These are phyloP conservation scores for Venustoraphidia nigricollis DNA, from an alignment of 2,888 invertebrate species.

Conservation along the genomic window DNA sequence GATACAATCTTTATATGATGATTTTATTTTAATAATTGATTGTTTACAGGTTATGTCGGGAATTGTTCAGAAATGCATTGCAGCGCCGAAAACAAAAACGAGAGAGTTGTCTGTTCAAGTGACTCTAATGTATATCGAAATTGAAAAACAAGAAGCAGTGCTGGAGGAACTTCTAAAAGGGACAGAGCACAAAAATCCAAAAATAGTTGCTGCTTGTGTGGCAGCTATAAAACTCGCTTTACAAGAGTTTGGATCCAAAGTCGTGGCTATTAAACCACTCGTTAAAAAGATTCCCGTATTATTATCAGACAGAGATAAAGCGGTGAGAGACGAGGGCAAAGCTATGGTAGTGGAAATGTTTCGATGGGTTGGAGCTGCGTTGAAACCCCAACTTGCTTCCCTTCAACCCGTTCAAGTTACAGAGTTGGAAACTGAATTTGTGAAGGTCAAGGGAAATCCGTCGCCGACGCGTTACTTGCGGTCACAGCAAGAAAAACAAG, in stretches of 20 bases:
- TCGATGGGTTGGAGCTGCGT: slow-evolving; percentile 72
- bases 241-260: slow-evolving; percentile 84
- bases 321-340: slow-evolving; percentile 84
- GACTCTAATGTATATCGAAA: slow-evolving; percentile 86
- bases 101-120: slow-evolving; percentile 83
- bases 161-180: slow-evolving; percentile 87
- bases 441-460: slow-evolving; percentile 49
- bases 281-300: slow-evolving; percentile 75
- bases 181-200: slow-evolving; percentile 90
- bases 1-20: no score
- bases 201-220: slow-evolving; percentile 77
- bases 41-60: slow-evolving; percentile 41
- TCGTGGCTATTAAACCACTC: slow-evolving; percentile 73
- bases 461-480: slow-evolving; percentile 59
- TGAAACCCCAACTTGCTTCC: slow-evolving; percentile 70
- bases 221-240: slow-evolving; percentile 59
- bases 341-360: slow-evolving; percentile 84
- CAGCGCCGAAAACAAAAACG: slow-evolving; percentile 80
- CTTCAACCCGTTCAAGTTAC: slow-evolving; percentile 82
- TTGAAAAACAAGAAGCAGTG: slow-evolving; percentile 84
- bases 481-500: slow-evolving; percentile 64
- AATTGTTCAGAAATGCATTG: slow-evolving; percentile 83
- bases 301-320: slow-evolving; percentile 82
- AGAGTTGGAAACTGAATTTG: slow-evolving; percentile 80
- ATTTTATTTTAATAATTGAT: not conserved